These are phyloP conservation scores for Pseudopodoces humilis DNA, from an alignment of 2,113 vertebrate genomes.

Conservation along the genomic window DNA sequence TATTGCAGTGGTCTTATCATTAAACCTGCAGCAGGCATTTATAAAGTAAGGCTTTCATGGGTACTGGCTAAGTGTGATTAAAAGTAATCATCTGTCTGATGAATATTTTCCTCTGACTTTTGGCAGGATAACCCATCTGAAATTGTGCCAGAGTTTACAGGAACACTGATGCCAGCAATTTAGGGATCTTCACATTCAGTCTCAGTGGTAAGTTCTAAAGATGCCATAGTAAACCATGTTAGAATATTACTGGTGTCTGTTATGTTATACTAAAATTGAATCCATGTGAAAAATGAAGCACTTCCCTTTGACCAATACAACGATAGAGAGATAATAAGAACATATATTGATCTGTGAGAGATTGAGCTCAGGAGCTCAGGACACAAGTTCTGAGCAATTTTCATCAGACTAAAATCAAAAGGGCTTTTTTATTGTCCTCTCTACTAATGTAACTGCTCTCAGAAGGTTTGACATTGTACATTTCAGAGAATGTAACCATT, in stretches of 20 bases:
- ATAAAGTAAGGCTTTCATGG: constrained; percentile 6
- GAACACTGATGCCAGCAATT: constrained; percentile 62
- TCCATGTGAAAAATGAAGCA: neutral
- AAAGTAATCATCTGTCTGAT: constrained; percentile 70
- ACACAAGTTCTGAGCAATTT: constrained; percentile 17
- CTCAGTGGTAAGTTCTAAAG: constrained; percentile 71
- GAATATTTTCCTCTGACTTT: constrained; percentile 71
- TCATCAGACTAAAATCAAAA: constrained; percentile 1
- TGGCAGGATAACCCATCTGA: constrained; percentile 71
- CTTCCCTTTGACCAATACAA: neutral
- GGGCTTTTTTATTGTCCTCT: neutral
- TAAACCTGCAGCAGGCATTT: constrained; percentile 59
- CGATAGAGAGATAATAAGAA: neutral
- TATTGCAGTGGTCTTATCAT: constrained; percentile 59
- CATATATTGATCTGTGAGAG: neutral
- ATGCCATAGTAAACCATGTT: constrained; percentile 2
- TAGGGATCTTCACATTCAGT: constrained; percentile 67
- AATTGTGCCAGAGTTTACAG: constrained; percentile 52
- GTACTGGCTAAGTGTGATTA: constrained; percentile 47
- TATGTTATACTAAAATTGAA: neutral
- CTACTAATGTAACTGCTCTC: neutral
- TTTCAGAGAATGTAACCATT: neutral
- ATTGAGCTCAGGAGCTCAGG: neutral
- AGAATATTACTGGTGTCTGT: neutral
- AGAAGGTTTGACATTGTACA: neutral